Base-by-base conservation (phyloP, 2,113 vertebrate genomes). In the Syngnathus scovelli region DNA sequence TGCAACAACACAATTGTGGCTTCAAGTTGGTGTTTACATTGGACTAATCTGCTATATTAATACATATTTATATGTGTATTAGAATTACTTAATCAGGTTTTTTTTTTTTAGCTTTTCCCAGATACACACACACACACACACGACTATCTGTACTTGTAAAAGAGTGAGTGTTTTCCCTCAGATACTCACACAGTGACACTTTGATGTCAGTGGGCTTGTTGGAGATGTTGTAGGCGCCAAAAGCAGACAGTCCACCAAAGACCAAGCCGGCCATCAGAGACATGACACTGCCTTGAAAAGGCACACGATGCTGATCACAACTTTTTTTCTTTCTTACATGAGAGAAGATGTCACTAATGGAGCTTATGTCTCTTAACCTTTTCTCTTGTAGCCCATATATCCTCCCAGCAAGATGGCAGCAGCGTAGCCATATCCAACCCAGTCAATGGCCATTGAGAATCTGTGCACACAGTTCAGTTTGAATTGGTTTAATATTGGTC, bases 371-470 rank as follows among this genome's bases (percentile, higher is more conserved):
- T 64, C 15, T 70, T 0, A 81, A 98, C 96, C 96, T 96, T 91
- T 96, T 75, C 82, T 92, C 65, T 92, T 92, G 77, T 98, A 98
- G 64, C 92, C 95, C 76, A 94, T 66, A 64, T 92, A 87, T 44
- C 96, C 95, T 81, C 96, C 96, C 54, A 93, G 66, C 23, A 83
- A 77, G 65, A 98, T 78, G 68, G 93, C 58, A 0, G 91, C 91
- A 71, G 95, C 95, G 69, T 96, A 99, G 19, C 90, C 78, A 74
- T 95, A 97, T 23, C 96, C 96, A 72, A 95, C 51, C 93, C 95
- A 95, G 88, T 99, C 96, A 64, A 96, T 66, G 33, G 90, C 86
- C 91, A 92, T 93, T 44, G 62, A 67, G 67, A 59, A 70, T 52
- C 83, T 84, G 65, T 4, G 16, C 3, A 27, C 43, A 68, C 2